Base-by-base conservation (phyloP, 2,888 invertebrate species). In the Ophion ellenae region DNA sequence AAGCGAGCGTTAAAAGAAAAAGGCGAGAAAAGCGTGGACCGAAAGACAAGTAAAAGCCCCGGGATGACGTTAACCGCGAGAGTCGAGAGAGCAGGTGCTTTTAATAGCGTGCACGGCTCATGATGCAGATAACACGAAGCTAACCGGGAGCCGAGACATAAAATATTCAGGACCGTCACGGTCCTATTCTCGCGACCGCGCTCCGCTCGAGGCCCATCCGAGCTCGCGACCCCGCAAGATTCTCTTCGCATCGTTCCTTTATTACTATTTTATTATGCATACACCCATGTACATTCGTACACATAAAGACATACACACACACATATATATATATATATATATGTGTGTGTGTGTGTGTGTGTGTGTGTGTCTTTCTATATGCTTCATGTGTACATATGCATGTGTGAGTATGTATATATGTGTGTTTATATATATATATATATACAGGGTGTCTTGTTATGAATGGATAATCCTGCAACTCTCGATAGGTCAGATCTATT, bases 151-250 rank as follows among this genome's bases (percentile, higher is more conserved):
- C 64, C 32, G 45, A 32, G 75, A 67, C 69, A 85, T 90, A 77
- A 90, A 89, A 89, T 89, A 90, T 90, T 89, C 89, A 88, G 85
- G 45, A 83, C 81, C 87, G 82, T 87, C 87, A 81, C 83, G 85
- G 73, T 87, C 88, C 88, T 89, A 90, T 90, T 90, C 89, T 88
- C 83, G 87, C 84, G 71, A 57, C 83, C 61, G 36, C 53, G 57
- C 59, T 11, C 11, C 74, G 75, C 66, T 77, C 77, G 81, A 67
- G 17, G n/a, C 67, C 53, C 47, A 47, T 47, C 36, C 17, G 70
- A 63, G 47, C 73, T 78, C 78, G 63, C 81, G 85, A 78, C 83
- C 40, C 57, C 64, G 73, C 75, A 2, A 2, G 75, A 76, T 85
- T 85, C 78, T 82, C 69, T 63, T 57, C 77, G 81, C 59, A 75